Evolutionary conservation across 2,113 vertebrate genomes (phyloP), one percentile per base, ranked within the genome.

Genomic region (Nesospiza acunhae): DNA sequence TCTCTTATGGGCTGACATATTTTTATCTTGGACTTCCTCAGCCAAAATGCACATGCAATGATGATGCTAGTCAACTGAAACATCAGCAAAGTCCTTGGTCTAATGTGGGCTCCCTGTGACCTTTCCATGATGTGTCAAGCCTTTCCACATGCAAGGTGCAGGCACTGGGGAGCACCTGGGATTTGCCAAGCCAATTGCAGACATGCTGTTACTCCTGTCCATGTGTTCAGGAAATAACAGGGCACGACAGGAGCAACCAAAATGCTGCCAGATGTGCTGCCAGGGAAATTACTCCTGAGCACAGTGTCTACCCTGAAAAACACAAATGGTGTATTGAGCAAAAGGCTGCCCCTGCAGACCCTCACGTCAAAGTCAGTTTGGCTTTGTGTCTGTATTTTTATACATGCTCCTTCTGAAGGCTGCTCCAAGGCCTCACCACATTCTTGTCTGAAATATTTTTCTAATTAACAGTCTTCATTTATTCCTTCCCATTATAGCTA

Each of bases 211-310:
- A 30, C 31, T 55, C 41, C 50, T 56, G 41, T 20, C 37, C 46
- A 3, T 2, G 20, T 33, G 31, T 88, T 89, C 2, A 3, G 66
- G 23, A 93, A 89, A 74, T 27, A 64, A 49, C 4, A 2, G 31
- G 22, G 31, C 37, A 56, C 0, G 0, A 50, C 17, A 35, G 39
- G 7, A 55, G 26, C 53, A 74, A 53, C 14, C n/a, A 84, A 80
- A 93, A 69, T 5, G 12, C 58, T 79, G 39, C 58, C 70, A 60
- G 3, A 2, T 46, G 74, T 47, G 49, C 66, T 24, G 35, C 24
- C 63, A 87, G 46, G 41, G 18, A 89, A 84, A 78, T 75, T 63
- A 19, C 39, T 55, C 30, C 62, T n/a, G 70, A 85, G n/a, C 33
- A 39, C 39, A 53, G 4, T 3, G 60, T 24, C 60, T 79, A 19